Evolutionary conservation across 2,113 vertebrate genomes (phyloP).

Genomic region (Elgaria multicarinata): DNA sequence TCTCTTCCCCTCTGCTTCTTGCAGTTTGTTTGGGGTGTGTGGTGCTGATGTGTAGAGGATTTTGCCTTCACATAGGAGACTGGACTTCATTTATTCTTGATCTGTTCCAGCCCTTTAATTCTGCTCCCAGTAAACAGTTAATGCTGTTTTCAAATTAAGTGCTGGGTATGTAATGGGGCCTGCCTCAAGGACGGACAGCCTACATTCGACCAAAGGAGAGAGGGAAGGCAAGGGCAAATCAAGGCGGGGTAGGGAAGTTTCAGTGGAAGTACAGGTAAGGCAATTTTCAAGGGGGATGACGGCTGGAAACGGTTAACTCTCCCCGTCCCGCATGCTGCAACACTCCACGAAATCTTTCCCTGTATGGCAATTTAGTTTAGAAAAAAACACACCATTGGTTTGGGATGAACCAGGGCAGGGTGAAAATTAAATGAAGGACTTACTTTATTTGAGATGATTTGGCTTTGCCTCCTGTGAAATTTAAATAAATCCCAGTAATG

Average conservation of each 20-base stretch:
- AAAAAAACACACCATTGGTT: no score
- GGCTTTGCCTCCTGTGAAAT: no score
- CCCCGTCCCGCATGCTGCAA: no score
- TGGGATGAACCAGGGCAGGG: no score
- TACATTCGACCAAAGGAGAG: neutral
- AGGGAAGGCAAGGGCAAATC: neutral
- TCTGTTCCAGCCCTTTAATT: neutral
- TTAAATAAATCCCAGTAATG: no score
- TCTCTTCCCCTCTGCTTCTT: neutral
- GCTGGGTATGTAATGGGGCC: neutral
- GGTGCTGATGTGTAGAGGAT: neutral
- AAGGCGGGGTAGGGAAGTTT: fast-evolving
- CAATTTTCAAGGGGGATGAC: no score
- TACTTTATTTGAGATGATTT: no score
- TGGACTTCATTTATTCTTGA: no score
- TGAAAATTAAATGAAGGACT: no score
- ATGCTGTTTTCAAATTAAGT: neutral
- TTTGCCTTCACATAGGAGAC: neutral
- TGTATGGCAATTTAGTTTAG: no score
- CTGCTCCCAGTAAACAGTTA: neutral
- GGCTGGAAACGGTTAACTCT: no score
- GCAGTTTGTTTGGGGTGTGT: neutral
- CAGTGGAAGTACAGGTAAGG: neutral
- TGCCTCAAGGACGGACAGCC: neutral
- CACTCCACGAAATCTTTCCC: no score